These are phyloP conservation scores for Trisateles emortualis DNA, from an alignment of 2,888 invertebrate genomes.

Conservation along the genomic window DNA sequence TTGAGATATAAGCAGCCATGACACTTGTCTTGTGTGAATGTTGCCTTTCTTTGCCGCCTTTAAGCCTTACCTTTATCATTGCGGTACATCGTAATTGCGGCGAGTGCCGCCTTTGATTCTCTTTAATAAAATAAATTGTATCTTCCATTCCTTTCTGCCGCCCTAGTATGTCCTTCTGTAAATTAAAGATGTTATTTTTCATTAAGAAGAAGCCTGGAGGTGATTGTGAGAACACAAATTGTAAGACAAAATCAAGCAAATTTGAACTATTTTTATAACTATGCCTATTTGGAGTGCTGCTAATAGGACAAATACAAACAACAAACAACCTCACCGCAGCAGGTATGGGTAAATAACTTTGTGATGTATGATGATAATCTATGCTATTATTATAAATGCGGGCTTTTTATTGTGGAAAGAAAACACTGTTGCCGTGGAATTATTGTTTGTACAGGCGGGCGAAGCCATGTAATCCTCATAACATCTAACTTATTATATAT, in stretches of 20 bases:
- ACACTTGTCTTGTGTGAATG: slow-evolving; percentile 4
- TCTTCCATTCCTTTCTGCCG: slow-evolving; percentile 8
- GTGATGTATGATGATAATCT: too few species aligned
- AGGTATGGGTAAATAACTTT: too few species aligned
- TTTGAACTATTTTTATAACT: too few species aligned
- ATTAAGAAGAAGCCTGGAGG: neutral
- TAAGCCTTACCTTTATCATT: slow-evolving; percentile 14
- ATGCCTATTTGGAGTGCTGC: too few species aligned
- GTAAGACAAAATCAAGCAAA: neutral
- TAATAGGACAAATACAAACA: too few species aligned
- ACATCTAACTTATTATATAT: too few species aligned
- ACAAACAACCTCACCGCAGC: too few species aligned
- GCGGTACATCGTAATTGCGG: slow-evolving; percentile 21
- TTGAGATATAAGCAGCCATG: slow-evolving; percentile 9
- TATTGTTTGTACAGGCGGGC: too few species aligned
- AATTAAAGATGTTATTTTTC: slow-evolving; percentile 5
- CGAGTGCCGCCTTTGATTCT: slow-evolving; percentile 18
- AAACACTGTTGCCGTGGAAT: too few species aligned
- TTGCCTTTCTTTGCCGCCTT: slow-evolving; percentile 6
- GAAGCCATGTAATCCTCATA: too few species aligned
- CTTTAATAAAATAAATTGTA: slow-evolving; percentile 15
- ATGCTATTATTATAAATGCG: too few species aligned
- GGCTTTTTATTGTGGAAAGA: too few species aligned
- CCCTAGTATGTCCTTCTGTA: slow-evolving; percentile 1
- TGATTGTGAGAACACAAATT: neutral